Evolutionary conservation across 2,113 vertebrate species (phyloP).

Genomic region (Bolborhynchus lineola): DNA sequence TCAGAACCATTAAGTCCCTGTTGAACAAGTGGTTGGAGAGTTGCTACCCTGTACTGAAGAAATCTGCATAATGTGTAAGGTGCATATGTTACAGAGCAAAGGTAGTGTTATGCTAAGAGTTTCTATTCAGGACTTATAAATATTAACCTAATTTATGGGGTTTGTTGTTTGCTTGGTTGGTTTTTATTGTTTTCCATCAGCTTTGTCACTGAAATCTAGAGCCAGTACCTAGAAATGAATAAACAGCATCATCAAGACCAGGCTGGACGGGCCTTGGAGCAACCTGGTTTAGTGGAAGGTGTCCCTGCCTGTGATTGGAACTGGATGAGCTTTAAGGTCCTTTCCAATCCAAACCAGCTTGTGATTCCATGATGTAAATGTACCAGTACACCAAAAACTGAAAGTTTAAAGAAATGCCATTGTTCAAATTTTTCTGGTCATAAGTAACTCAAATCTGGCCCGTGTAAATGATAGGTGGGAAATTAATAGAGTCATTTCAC

Average conservation of each 20-base stretch:
- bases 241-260: background rate
- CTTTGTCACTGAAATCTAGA: background rate
- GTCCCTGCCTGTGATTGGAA: background rate
- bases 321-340: background rate
- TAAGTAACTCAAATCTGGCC: background rate
- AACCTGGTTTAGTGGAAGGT: background rate
- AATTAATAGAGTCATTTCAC: background rate
- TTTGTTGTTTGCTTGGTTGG: background rate
- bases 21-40: background rate
- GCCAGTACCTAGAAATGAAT: background rate
- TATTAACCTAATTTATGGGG: background rate
- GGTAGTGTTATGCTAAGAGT: background rate
- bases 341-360: background rate
- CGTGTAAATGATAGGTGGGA: background rate
- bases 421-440: background rate
- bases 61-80: background rate
- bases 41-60: background rate
- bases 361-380: background rate
- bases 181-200: no score
- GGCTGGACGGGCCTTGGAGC: background rate
- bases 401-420: background rate
- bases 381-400: background rate
- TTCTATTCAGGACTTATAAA: background rate
- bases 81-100: background rate
- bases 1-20: background rate